Conservation (phyloP, 2,113 vertebrate species). For the Indicator indicator region DNA sequence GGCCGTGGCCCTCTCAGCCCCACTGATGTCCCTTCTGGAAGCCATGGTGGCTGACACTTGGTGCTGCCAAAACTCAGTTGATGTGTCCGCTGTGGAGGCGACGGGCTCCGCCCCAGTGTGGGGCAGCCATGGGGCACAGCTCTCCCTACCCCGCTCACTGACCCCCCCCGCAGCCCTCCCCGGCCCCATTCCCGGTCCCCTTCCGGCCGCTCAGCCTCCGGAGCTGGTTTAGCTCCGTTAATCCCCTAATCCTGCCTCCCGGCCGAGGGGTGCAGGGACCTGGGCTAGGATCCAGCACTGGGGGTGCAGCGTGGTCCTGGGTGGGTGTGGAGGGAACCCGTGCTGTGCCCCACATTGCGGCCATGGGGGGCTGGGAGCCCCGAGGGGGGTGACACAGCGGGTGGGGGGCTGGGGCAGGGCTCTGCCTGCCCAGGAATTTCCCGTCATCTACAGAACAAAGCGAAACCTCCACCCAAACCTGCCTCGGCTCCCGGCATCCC, state of each 20-base stretch:
- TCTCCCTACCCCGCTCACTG: not conserved
- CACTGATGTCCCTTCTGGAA: not conserved
- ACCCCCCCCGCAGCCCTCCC: not conserved
- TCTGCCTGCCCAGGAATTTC: conserved; percentile 56
- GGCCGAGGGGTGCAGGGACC: not conserved
- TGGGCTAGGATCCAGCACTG: not conserved
- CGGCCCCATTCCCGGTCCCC: not conserved
- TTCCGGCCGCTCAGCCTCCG: not conserved
- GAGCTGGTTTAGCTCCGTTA: conserved; percentile 22
- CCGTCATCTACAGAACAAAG: conserved; percentile 35
- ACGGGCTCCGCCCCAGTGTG: not conserved
- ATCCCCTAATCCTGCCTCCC: conserved; percentile 37
- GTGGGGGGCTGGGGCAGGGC: not conserved
- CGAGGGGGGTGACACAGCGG: not conserved
- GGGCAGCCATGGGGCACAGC: not conserved
- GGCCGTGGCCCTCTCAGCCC: not conserved
- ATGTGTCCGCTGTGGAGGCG: not conserved
- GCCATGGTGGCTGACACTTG: not conserved
- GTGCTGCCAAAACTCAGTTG: not conserved
- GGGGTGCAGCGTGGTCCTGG: not conserved
- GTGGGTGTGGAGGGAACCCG: not conserved
- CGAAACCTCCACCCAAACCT: not conserved
- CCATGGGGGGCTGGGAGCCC: not conserved
- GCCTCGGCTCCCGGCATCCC: not conserved
- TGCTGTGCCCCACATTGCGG: not conserved